Evolutionary conservation across 2,888 invertebrate genomes (phyloP).

Genomic region (Phalangium opilio): DNA sequence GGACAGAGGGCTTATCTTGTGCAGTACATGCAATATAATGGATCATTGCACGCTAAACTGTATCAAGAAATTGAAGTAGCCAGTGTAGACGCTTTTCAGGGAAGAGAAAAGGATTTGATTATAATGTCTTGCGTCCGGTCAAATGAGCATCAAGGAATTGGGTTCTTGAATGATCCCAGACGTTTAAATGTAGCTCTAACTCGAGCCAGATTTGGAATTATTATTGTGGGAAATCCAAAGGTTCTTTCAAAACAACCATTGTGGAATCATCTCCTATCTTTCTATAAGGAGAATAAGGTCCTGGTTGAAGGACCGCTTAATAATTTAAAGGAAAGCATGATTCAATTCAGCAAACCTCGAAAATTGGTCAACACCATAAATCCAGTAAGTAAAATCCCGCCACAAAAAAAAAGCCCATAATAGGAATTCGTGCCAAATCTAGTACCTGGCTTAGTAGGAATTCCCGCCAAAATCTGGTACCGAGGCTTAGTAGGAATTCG

Average conservation of each 20-base stretch:
- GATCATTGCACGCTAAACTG: slow-evolving; percentile 84
- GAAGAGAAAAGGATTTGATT: slow-evolving; percentile 96
- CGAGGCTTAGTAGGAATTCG: too few species aligned
- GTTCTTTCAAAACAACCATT: slow-evolving; percentile 94
- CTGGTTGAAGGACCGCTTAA: slow-evolving; percentile 94
- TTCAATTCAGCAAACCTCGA: slow-evolving; percentile 93
- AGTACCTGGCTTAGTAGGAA: too few species aligned
- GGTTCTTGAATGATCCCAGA: slow-evolving; percentile 93
- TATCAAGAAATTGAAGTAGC: slow-evolving; percentile 96
- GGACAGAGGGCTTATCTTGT: slow-evolving; percentile 92
- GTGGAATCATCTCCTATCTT: slow-evolving; percentile 94
- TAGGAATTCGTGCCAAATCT: too few species aligned
- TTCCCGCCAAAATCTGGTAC: too few species aligned
- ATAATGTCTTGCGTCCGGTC: slow-evolving; percentile 98
- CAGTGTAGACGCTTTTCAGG: slow-evolving; percentile 98
- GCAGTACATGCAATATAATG: slow-evolving; percentile 98
- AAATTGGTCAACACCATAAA: slow-evolving; percentile 85
- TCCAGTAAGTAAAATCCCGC: too few species aligned
- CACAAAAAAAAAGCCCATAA: too few species aligned
- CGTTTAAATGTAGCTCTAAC: slow-evolving; percentile 96
- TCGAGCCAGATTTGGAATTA: slow-evolving; percentile 80
- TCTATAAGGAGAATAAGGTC: slow-evolving; percentile 93
- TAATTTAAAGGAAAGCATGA: slow-evolving; percentile 88
- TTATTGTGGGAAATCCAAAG: slow-evolving; percentile 97
- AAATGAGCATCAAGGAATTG: slow-evolving; percentile 97